Evolutionary conservation across 1,140 invertebrate species (phyloP), one percentile per base, ranked within the genome.

Genomic region (Portunus trituberculatus): DNA sequence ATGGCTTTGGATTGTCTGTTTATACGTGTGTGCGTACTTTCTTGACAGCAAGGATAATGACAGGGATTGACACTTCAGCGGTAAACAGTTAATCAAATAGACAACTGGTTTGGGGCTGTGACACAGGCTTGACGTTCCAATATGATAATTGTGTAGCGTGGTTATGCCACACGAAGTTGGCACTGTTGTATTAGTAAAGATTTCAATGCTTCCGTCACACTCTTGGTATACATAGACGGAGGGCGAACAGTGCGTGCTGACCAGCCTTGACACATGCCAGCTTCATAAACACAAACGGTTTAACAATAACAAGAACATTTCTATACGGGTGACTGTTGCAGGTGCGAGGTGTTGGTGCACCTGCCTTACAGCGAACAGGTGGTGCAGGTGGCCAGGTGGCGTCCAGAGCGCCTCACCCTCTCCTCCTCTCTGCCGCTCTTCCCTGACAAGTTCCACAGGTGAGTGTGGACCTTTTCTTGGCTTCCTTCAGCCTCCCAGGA

Each of bases 371-470:
- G 92, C 92, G 31, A 25, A 6, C 76, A 45, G 82, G 32, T 28
- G 32, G 8, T 31, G 39, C 32, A 93, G 91, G 82, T 93, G 8
- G 92, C 92, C 16, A n/a, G n/a, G n/a, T 92, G 92, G 92, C n/a
- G 48, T 20, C 45, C 76, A 0, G 25, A 1, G 6, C 39, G 92
- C 92, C 92, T 91, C n/a, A 46, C 25, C 59, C 89, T 93, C 32
- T 20, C 83, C 20, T n/a, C 83, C 46, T 28, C 39, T 7, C 25
- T 28, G 0, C 39, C 76, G 6, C 76, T 93, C 28, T 93, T 93
- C 46, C 76, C 92, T 4, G 82, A 93, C 32, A 93, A 93, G 83
- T 93, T 93, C 46, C 45, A 59, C 32, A 93, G 82, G 92, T 93
- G 39, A 86, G 76, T 39, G 25, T 28, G 0, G 28, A 28, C 32